These are phyloP conservation scores for Leptodactylus fallax DNA, from an alignment of 2,797 vertebrate genomes.

Conservation along the genomic window DNA sequence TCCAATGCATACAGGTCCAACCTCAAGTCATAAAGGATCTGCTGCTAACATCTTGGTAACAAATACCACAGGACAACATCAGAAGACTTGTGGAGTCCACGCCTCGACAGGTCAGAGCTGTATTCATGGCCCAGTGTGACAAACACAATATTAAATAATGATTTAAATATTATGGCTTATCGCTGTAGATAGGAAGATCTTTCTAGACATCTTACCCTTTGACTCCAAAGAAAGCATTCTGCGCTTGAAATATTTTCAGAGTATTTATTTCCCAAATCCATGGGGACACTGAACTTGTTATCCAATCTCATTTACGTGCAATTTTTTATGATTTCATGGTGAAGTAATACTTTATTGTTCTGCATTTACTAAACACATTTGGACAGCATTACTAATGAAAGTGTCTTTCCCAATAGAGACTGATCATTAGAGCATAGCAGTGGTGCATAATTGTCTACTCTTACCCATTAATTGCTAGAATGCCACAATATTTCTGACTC, in stretches of 20 bases:
- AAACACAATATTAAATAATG: too few relatives aligned
- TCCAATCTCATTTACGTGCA: constrained; percentile 24
- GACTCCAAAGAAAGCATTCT: neutral
- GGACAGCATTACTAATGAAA: constrained; percentile 48
- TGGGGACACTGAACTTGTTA: constrained; percentile 1
- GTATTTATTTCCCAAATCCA: constrained; percentile 18
- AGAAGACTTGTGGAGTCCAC: too few relatives aligned
- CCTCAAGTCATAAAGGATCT: too few relatives aligned
- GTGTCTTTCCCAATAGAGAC: constrained; percentile 31
- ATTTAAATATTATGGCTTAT: too few relatives aligned
- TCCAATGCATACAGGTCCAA: too few relatives aligned
- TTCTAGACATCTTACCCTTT: neutral
- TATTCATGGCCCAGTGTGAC: too few relatives aligned
- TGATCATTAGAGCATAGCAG: constrained; percentile 44
- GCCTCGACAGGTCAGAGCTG: too few relatives aligned
- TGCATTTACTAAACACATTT: constrained; percentile 37
- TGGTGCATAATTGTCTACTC: constrained; percentile 47
- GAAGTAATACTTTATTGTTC: constrained; percentile 36
- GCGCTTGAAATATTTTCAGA: neutral
- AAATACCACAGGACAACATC: too few relatives aligned
- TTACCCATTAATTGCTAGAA: constrained; percentile 48
- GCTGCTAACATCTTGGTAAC: too few relatives aligned
- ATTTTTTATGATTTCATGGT: constrained; percentile 51
- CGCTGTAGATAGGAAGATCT: too few relatives aligned
- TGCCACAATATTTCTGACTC: constrained; percentile 38